phyloP scores from a whole-genome alignment of 1,140 invertebrate species.

The Papilio machaon region DNA sequence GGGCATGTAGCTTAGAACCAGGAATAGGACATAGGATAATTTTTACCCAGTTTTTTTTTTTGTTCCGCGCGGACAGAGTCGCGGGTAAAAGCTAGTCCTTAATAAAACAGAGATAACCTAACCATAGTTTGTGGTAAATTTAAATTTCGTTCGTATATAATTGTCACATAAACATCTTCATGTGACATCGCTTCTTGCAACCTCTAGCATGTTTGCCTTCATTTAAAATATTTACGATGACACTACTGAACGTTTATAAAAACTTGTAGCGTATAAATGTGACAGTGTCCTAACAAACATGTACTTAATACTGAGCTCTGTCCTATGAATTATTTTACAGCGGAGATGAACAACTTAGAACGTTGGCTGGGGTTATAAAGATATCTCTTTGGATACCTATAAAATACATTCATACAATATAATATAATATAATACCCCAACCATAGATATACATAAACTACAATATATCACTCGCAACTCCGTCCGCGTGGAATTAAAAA shows the following conservation, averaged over 20 bases:
- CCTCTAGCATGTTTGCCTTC: slow-evolving; percentile 19
- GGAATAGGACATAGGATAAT: no score
- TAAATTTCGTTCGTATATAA: not conserved
- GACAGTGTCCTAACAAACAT: slow-evolving; percentile 13
- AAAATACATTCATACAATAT: no score
- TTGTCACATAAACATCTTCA: slow-evolving; percentile 18
- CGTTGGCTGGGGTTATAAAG: not conserved
- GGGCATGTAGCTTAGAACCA: no score
- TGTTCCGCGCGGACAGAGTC: no score
- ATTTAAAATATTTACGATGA: slow-evolving; percentile 25
- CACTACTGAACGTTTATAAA: slow-evolving; percentile 17
- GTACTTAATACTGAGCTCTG: slow-evolving; percentile 10
- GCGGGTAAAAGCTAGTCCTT: no score
- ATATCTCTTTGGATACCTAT: no score
- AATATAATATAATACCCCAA: no score
- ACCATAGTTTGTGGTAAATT: not conserved
- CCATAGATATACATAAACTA: no score
- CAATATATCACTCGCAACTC: no score
- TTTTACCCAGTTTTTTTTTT: no score
- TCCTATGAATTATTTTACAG: not conserved
- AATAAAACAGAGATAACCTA: not conserved
- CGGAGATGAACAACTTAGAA: not conserved
- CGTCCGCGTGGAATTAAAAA: no score
- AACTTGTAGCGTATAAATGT: not conserved
- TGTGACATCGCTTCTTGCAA: not conserved